phyloP scores from a whole-genome alignment of 2,113 vertebrate species.

The Gavia stellata region DNA sequence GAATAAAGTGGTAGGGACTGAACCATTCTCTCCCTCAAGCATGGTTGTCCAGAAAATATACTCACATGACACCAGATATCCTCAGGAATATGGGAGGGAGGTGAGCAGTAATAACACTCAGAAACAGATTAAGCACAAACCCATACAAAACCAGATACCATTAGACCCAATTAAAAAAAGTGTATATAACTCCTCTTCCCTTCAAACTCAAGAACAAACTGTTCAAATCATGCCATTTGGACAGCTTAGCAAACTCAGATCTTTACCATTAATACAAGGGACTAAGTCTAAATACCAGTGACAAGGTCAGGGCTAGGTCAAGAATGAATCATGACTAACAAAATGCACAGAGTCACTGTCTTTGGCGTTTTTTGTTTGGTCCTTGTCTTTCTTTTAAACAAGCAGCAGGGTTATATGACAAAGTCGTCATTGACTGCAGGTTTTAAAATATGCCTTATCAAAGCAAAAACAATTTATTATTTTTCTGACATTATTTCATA shows the following conservation, averaged over 20 bases:
- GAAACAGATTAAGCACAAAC: not conserved
- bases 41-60: not conserved
- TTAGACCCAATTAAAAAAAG: not conserved
- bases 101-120: not conserved
- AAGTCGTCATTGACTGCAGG: not conserved
- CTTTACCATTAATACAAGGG: not conserved
- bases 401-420: not conserved
- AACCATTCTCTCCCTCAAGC: not conserved
- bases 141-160: not conserved
- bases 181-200: not conserved
- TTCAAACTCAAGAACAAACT: not conserved
- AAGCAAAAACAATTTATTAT: constrained; percentile 38
- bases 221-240: not conserved
- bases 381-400: not conserved
- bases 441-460: constrained; percentile 27
- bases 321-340: not conserved
- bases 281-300: not conserved
- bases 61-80: not conserved
- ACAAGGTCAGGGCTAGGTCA: not conserved
- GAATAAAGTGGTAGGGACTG: not conserved
- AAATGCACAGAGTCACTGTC: not conserved
- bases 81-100: not conserved
- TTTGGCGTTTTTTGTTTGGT: not conserved
- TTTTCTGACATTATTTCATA: constrained; percentile 37
- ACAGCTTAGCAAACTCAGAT: not conserved